Evolutionary conservation across 2,113 vertebrate genomes (phyloP).

Genomic region (Centropristis striata): DNA sequence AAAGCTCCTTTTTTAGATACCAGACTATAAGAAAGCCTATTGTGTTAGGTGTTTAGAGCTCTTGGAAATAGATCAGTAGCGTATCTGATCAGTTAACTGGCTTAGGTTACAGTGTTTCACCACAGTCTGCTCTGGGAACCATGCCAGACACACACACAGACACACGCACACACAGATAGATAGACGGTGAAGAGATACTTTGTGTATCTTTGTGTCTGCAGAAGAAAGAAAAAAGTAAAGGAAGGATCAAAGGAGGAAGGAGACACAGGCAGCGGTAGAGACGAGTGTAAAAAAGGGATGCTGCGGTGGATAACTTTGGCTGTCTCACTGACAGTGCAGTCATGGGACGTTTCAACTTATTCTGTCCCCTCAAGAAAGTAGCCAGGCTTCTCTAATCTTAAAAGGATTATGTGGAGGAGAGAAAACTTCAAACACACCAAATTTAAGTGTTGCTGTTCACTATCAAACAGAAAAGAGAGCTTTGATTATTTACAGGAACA

Average conservation of each 20-base stretch:
- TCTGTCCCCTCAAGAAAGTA: conserved; percentile 27
- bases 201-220: conserved; percentile 10
- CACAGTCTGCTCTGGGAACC: conserved; percentile 3
- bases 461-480: conserved; percentile 10
- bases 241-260: conserved; percentile 9
- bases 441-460: conserved; percentile 19
- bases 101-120: conserved; percentile 40
- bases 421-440: conserved; percentile 27
- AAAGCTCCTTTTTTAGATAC: conserved; percentile 24
- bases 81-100: conserved; percentile 52
- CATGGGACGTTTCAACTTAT: conserved; percentile 31
- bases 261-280: not conserved
- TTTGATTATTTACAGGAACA: conserved; percentile 10
- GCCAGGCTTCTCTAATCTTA: conserved; percentile 27
- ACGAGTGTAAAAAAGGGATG: not conserved
- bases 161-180: not conserved
- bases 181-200: conserved; percentile 6
- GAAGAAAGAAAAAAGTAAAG: not conserved
- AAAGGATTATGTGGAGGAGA: conserved; percentile 50
- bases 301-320: conserved; percentile 22
- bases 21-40: conserved; percentile 24
- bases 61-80: conserved; percentile 43
- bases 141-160: conserved; percentile 20
- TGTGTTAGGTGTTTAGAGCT: conserved; percentile 40
- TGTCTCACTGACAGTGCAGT: not conserved